Base-by-base conservation (phyloP, 1,140 invertebrate genomes). In the Drosophila ercepeae region DNA sequence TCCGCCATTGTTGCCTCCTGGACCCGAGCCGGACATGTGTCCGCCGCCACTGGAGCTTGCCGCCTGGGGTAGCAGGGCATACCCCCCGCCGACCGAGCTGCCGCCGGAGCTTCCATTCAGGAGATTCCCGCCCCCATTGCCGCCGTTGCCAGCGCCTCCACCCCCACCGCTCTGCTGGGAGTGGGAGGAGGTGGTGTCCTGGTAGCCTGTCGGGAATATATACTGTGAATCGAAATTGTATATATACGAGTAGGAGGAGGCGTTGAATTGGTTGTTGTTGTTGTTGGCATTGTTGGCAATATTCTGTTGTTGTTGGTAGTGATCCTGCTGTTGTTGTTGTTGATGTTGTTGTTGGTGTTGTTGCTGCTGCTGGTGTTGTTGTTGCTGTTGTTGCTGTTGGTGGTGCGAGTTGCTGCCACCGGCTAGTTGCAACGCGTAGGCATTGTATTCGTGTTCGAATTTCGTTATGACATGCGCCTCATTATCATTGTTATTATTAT, bases 211-310 rank as follows among this genome's bases (percentile, higher is more conserved):
- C 69, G 89, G 89, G 42, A 91, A 91, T 84, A 91, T 89, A 70
- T 91, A 91, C 79, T 91, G 91, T 81, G 91, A 91, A 72, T 91
- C 90, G 74, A 91, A 91, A 86, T 91, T 91, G 77, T 91, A 91
- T 72, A 91, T 91, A 68, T 91, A 91, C 75, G 90, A 91, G 48
- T 91, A 91, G 55, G 90, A 90, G 36, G 89, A 90, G 48, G 81
- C 65, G 55, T 88, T 86, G 73, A 86, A 86, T 83, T 89, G 86
- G 39, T 89, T 90, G 57, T 71, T 69, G 51, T 89, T 88, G 60
- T 89, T 75, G 39, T 89, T 90, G 57, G 74, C 71, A 54, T 89
- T 88, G 60, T 89, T 75, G 61, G 73, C 70, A 46, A 71, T 71
- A 71, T 71, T 71, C 69, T 76, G 74, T 73, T 81, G 81, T 50